Evolutionary conservation across 1,140 invertebrate genomes (phyloP).

Genomic region (Bombus vancouverensis): DNA sequence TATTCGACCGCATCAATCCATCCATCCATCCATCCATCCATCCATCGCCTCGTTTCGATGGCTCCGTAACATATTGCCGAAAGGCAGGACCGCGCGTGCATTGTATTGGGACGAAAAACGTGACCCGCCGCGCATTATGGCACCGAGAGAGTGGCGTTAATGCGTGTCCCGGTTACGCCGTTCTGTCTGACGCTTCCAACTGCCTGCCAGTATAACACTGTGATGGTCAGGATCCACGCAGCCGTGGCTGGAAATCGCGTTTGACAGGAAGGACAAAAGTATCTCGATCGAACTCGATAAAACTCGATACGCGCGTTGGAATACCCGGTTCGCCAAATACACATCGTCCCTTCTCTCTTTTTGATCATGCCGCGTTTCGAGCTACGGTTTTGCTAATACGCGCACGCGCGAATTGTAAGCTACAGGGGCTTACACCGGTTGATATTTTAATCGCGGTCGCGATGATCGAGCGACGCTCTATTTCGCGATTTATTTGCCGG

Average conservation of each 20-base stretch:
- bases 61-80: slow-evolving; percentile 75
- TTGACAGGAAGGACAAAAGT: background rate
- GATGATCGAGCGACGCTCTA: slow-evolving; percentile 14
- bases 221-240: background rate
- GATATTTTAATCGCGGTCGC: slow-evolving; percentile 39
- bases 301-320: slow-evolving; percentile 2
- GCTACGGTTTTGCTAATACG: slow-evolving; percentile 6
- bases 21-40: slow-evolving; percentile 49
- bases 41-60: slow-evolving; percentile 53
- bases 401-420: slow-evolving; percentile 24
- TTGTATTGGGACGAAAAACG: slow-evolving; percentile 36
- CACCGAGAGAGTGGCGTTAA: slow-evolving; percentile 72
- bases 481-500: background rate
- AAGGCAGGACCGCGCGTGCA: slow-evolving; percentile 53
- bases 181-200: slow-evolving; percentile 66
- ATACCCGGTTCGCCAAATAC: background rate
- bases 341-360: background rate
- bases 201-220: slow-evolving; percentile 50
- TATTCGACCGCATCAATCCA: slow-evolving; percentile 50
- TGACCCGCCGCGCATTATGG: slow-evolving; percentile 59
- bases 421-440: slow-evolving; percentile 6
- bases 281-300: slow-evolving; percentile 40
- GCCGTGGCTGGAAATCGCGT: background rate
- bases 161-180: slow-evolving; percentile 74
- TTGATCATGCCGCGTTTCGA: background rate